Evolutionary conservation across 2,888 invertebrate genomes (phyloP).

Genomic region (Brenthis daphne): DNA sequence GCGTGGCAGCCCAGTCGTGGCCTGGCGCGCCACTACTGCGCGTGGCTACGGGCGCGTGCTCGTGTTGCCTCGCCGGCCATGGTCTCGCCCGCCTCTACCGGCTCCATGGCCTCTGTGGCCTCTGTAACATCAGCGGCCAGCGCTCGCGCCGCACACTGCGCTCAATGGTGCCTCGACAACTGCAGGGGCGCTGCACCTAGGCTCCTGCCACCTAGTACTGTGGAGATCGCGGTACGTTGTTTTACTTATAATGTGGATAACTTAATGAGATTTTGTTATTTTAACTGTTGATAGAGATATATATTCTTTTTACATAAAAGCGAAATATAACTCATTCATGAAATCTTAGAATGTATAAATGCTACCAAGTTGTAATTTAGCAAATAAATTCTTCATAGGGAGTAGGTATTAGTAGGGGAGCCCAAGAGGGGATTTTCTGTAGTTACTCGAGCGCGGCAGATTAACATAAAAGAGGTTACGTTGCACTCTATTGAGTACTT

Average conservation of each 20-base stretch:
- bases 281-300: background rate
- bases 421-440: too few species aligned
- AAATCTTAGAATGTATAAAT: too few species aligned
- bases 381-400: too few species aligned
- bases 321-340: too few species aligned
- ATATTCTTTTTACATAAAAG: too few species aligned
- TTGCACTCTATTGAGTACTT: too few species aligned
- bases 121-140: constrained; percentile 40
- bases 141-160: constrained; percentile 87
- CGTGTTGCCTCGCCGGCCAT: constrained; percentile 43
- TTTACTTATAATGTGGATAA: background rate
- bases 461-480: too few species aligned
- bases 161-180: constrained; percentile 97
- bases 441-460: too few species aligned
- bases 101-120: constrained; percentile 46
- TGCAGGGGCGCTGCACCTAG: constrained; percentile 93
- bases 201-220: constrained; percentile 93
- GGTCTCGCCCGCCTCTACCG: constrained; percentile 47
- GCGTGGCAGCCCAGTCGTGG: constrained; percentile 95
- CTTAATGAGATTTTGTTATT: background rate
- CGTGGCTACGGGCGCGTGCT: constrained; percentile 69
- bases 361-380: too few species aligned
- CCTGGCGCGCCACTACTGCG: constrained; percentile 89
- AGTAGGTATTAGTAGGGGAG: too few species aligned
- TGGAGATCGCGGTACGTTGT: constrained; percentile 92